These are phyloP conservation scores for Andinoacara biseriatus DNA, from an alignment of 2,113 vertebrate species.

Conservation along the genomic window DNA sequence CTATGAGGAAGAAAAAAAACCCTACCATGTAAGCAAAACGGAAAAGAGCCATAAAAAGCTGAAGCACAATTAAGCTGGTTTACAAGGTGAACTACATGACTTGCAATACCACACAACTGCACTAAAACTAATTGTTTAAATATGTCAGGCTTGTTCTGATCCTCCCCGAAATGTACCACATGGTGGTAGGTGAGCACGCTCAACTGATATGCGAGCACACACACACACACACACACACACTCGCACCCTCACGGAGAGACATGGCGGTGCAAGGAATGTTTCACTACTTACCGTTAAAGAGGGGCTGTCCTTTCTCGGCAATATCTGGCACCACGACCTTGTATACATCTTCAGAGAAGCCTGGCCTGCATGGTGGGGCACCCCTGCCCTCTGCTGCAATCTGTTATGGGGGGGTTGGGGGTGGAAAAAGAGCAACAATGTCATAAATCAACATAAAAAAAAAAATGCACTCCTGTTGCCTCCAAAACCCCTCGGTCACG, in stretches of 20 bases:
- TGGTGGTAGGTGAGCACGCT: conserved; percentile 32
- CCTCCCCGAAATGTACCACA: conserved; percentile 66
- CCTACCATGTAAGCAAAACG: conserved; percentile 29
- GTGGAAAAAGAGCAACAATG: conserved; percentile 34
- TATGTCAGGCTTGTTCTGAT: conserved; percentile 71
- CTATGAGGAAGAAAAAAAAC: conserved; percentile 8
- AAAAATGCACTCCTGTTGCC: conserved; percentile 67
- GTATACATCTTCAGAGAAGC: conserved; percentile 95
- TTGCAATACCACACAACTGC: conserved; percentile 62
- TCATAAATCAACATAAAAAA: conserved; percentile 77
- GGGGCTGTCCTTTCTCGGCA: conserved; percentile 87
- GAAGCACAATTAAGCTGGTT: conserved; percentile 68
- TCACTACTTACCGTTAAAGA: conserved; percentile 88
- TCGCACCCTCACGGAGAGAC: conserved; percentile 40
- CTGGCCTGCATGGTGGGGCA: conserved; percentile 88
- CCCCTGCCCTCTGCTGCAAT: conserved; percentile 88
- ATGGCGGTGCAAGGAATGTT: conserved; percentile 39
- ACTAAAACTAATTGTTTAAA: conserved; percentile 76
- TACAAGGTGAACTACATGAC: conserved; percentile 75
- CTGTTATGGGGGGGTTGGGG: conserved; percentile 81
- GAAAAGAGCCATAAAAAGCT: conserved; percentile 50
- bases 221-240: conserved; percentile 19
- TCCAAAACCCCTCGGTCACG: conserved; percentile 75
- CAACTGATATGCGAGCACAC: conserved; percentile 18
- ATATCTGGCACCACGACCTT: conserved; percentile 86